These are phyloP conservation scores for Pararge aegeria DNA, from an alignment of 1,140 invertebrate species.

Conservation along the genomic window DNA sequence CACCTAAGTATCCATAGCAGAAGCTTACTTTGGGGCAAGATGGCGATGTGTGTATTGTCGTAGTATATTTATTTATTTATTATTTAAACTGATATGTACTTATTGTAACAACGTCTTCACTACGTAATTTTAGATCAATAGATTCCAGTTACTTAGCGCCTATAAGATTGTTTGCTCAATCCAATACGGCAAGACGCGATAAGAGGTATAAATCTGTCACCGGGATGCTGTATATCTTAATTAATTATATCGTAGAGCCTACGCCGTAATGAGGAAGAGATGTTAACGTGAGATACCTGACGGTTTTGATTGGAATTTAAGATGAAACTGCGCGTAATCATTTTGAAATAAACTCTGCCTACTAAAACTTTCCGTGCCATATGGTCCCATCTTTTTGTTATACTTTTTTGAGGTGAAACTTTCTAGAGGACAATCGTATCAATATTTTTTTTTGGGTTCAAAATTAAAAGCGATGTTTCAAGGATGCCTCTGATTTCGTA, in stretches of 20 bases:
- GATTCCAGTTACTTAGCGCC: not conserved
- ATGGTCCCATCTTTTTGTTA: too few species aligned
- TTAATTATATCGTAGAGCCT: constrained; percentile 10
- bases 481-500: too few species aligned
- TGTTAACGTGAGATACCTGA: constrained; percentile 2
- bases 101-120: not conserved
- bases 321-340: constrained; percentile 1
- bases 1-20: too few species aligned
- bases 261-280: constrained; percentile 7
- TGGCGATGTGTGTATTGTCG: too few species aligned
- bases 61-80: too few species aligned
- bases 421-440: too few species aligned
- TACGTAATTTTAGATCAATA: not conserved
- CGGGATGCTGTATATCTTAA: constrained; percentile 10
- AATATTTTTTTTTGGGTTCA: too few species aligned
- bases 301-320: constrained; percentile 12
- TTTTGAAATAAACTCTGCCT: constrained; percentile 1
- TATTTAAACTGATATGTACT: not conserved
- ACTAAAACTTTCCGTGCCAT: too few species aligned
- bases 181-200: constrained; percentile 6
- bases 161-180: constrained; percentile 10
- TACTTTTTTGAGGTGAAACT: too few species aligned
- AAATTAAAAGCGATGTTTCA: too few species aligned
- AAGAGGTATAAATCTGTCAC: constrained; percentile 12
- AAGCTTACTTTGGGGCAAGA: too few species aligned